A percentile compares a stretch with the other conserved stretches of the same genome.
phyloP scores from a whole-genome alignment of 2,888 invertebrate species.

The Agrotis segetum region DNA sequence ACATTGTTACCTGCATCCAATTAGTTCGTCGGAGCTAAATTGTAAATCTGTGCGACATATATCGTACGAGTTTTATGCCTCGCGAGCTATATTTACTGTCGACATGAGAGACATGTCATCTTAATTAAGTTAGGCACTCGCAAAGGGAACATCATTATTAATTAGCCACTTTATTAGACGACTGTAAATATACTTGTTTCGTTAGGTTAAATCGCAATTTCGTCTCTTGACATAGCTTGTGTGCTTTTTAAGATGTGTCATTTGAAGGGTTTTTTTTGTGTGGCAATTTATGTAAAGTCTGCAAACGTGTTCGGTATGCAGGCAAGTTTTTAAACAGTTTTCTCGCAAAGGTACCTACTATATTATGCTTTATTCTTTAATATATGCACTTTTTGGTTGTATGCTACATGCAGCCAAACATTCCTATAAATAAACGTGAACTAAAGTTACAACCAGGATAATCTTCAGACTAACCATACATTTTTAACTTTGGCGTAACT shows the following conservation, averaged over 20 bases:
- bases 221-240: constrained; percentile 26
- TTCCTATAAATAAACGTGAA: too few species aligned
- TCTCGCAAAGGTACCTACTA: too few species aligned
- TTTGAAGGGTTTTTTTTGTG: constrained; percentile 3
- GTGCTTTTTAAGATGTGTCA: constrained; percentile 12
- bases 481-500: too few species aligned
- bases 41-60: constrained; percentile 74
- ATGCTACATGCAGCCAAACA: too few species aligned
- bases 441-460: too few species aligned
- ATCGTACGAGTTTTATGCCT: constrained; percentile 46
- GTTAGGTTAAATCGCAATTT: constrained; percentile 32
- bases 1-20: constrained; percentile 82
- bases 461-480: too few species aligned
- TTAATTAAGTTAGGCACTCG: constrained; percentile 50
- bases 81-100: constrained; percentile 38
- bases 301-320: too few species aligned
- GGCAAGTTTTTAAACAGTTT: too few species aligned
- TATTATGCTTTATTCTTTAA: too few species aligned
- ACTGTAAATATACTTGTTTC: constrained; percentile 48
- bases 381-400: too few species aligned
- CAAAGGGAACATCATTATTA: constrained; percentile 48
- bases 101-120: constrained; percentile 28
- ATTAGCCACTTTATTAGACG: constrained; percentile 51
- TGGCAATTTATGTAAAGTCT: too few species aligned
- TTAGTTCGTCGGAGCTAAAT: constrained; percentile 78